Evolutionary conservation across 2,888 invertebrate genomes (phyloP).

Genomic region (Microdon myrmicae): DNA sequence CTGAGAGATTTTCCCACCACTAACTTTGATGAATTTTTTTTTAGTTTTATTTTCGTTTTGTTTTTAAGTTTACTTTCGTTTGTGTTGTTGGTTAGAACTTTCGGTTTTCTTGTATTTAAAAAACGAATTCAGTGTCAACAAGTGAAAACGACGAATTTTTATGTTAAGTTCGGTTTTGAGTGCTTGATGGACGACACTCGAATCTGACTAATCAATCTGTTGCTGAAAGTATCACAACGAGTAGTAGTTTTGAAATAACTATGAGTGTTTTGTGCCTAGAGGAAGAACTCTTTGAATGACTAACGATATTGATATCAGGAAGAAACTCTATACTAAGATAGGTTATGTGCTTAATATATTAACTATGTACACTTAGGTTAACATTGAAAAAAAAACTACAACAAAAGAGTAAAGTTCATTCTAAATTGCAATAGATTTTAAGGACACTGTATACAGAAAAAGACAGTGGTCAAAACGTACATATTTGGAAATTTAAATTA

Average conservation of each 20-base stretch:
- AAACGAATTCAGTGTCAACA: not conserved
- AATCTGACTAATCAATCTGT: constrained; percentile 39
- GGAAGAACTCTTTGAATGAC: too few relatives aligned
- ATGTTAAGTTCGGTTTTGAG: constrained; percentile 6
- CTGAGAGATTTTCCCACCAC: constrained; percentile 7
- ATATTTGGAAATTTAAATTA: constrained; percentile 1
- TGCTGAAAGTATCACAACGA: constrained; percentile 18
- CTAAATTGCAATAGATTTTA: constrained; percentile 32
- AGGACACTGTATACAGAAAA: constrained; percentile 4
- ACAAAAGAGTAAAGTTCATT: constrained; percentile 38
- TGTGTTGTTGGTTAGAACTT: too few relatives aligned
- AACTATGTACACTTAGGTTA: constrained; percentile 12
- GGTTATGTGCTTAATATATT: not conserved
- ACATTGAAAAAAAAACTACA: constrained; percentile 41
- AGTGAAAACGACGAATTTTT: constrained; percentile 8
- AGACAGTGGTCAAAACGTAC: too few relatives aligned
- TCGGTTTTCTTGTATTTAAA: not conserved
- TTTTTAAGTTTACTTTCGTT: constrained; percentile 1
- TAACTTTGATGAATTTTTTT: constrained; percentile 27
- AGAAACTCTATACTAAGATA: constrained; percentile 5
- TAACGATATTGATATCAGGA: too few relatives aligned
- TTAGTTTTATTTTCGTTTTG: constrained; percentile 23
- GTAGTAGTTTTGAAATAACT: constrained; percentile 20
- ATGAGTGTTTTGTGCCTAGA: too few relatives aligned
- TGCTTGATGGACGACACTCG: constrained; percentile 20